A percentile compares a stretch with the other conserved stretches of the same genome.
phyloP scores from a whole-genome alignment of 30 jellyfish, hydroid and myxozoan genomes.

The Aurelia coerulea region DNA sequence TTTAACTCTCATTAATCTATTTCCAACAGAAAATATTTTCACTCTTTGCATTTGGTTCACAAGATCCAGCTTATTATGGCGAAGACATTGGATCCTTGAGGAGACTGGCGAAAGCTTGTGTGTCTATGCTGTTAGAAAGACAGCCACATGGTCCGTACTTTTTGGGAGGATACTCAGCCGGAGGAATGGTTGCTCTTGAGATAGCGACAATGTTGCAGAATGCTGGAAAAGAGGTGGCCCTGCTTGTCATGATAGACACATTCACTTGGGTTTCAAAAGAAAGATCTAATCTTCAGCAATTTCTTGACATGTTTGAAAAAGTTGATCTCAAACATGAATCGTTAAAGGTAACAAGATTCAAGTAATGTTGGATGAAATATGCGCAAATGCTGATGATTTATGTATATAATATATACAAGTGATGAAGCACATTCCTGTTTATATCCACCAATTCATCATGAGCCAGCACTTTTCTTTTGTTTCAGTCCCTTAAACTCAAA shows the following conservation, averaged over 20 bases:
- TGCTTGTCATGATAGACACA: slow-evolving; percentile 57
- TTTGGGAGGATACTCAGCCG: slow-evolving; percentile 67
- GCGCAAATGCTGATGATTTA: too few species aligned
- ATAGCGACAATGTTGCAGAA: slow-evolving; percentile 54
- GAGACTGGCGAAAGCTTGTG: slow-evolving; percentile 60
- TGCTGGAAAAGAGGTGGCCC: slow-evolving; percentile 41
- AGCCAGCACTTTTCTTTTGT: too few species aligned
- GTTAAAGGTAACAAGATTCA: background rate
- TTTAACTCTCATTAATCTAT: background rate
- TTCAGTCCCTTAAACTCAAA: too few species aligned
- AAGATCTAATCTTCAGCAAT: slow-evolving; percentile 11
- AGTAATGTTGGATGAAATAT: background rate
- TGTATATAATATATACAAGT: too few species aligned
- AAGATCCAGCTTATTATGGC: slow-evolving; percentile 51
- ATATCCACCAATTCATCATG: too few species aligned
- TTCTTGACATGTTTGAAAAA: slow-evolving; percentile 7
- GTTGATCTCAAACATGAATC: background rate
- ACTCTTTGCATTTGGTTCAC: slow-evolving; percentile 61
- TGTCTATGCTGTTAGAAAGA: background rate
- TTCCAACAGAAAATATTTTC: slow-evolving; percentile 50
- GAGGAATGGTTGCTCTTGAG: slow-evolving; percentile 47
- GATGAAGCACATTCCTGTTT: too few species aligned
- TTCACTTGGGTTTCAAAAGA: slow-evolving; percentile 31
- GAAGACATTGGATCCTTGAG: slow-evolving; percentile 47
- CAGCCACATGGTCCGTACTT: slow-evolving; percentile 69